Evolutionary conservation across 2,888 invertebrate genomes (phyloP), one percentile per base, ranked within the genome.

Genomic region (Ichneumoninae sp.): DNA sequence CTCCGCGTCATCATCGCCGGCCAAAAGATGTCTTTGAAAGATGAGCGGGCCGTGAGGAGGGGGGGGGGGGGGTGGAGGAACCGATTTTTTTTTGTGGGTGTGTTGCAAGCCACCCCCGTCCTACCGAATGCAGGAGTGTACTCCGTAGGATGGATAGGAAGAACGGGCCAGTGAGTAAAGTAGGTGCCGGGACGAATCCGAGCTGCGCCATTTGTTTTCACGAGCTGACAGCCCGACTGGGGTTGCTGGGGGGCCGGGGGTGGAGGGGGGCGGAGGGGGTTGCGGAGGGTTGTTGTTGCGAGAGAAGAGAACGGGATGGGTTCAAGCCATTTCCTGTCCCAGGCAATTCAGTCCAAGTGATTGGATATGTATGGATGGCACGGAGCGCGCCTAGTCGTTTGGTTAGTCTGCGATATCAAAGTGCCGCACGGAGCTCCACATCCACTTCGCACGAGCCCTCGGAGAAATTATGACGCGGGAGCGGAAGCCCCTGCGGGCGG

Each of bases 331-430:
- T 91, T 92, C 90, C 91, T 89, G 89, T 86, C 88, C 88, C 86
- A 88, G 88, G 88, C 91, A 92, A 92, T 90, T 89, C 89, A 87
- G 88, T 88, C 87, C 88, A 92, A 91, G 91, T 92, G 91, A 92
- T 92, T 92, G 91, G 89, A 90, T 90, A 88, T 89, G 88, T 86
- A 87, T 87, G 87, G 78, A 80, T 75, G 57, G 30, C 60, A 40
- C 50, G 36, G 57, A n/a, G 26, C 60, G 57, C 50, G 73, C 47
- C 44, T 79, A 70, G 40, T 40, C 40, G 63, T 79, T 83, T 79
- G 74, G 70, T 86, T 84, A 81, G 82, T 84, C 50, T 81, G 30
- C 78, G 71, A 86, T 84, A 87, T 83, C 63, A 79, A 79, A 87
- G 77, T 85, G 83, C 77, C 65, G 50, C 54, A 13, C 50, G 5